Conservation (phyloP, 2,113 vertebrate genomes). For the Lycaon pictus region DNA sequence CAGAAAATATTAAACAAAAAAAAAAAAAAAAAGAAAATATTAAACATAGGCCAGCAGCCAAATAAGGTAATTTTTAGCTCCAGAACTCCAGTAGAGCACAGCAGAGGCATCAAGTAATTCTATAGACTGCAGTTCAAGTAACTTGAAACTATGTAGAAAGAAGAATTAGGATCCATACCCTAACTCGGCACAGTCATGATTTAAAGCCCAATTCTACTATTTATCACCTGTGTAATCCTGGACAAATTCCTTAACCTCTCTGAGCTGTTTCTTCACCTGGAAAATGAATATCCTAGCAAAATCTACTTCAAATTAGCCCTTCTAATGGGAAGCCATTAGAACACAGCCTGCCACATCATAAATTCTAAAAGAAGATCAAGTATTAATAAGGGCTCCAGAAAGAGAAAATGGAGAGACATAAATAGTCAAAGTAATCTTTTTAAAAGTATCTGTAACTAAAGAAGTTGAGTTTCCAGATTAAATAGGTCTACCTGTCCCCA, state of each 20-base stretch:
- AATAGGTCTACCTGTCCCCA: background rate
- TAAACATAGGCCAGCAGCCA: background rate
- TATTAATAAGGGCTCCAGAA: background rate
- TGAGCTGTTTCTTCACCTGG: background rate
- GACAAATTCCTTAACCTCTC: conserved; percentile 27
- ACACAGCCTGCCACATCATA: background rate
- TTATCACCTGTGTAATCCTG: background rate
- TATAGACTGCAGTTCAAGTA: background rate
- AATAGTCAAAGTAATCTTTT: background rate
- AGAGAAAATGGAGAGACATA: background rate
- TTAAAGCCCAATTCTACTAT: background rate
- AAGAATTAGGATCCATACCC: background rate
- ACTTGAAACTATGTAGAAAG: background rate
- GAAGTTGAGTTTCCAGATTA: background rate
- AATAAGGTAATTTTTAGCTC: background rate
- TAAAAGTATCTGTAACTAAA: background rate
- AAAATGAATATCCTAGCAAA: background rate
- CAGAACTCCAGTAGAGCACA: background rate
- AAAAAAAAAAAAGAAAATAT: too few species aligned
- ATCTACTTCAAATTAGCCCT: background rate
- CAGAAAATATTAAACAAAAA: background rate
- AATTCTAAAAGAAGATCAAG: background rate
- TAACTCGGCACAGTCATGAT: background rate
- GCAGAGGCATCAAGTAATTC: background rate
- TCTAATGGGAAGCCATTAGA: background rate